Conservation (phyloP, 2,888 invertebrate species). For the Aspidiotus destructor region DNA sequence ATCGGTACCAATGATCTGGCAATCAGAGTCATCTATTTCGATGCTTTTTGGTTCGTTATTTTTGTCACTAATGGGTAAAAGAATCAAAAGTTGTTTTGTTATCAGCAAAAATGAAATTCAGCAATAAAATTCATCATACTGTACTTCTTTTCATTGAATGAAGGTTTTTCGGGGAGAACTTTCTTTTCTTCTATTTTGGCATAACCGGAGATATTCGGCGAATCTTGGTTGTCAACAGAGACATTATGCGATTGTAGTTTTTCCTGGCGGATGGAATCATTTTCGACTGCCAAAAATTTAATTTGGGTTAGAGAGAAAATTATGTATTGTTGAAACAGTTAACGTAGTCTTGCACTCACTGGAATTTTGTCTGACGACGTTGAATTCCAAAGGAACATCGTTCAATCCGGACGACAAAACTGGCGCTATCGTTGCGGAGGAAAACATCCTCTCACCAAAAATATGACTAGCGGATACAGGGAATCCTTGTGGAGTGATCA, state of each 20-base stretch:
- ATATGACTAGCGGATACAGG: conserved; percentile 11
- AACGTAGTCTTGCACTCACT: background rate
- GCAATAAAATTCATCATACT: too few relatives aligned
- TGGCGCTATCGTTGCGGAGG: conserved; percentile 9
- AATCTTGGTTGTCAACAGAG: too few relatives aligned
- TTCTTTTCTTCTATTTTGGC: too few relatives aligned
- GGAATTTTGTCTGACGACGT: conserved; percentile 9
- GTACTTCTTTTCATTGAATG: too few relatives aligned
- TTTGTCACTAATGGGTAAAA: too few relatives aligned
- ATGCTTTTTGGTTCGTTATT: conserved; percentile 7
- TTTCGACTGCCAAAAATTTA: background rate
- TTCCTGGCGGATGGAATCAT: background rate
- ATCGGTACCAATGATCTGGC: conserved; percentile 21
- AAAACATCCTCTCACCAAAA: conserved; percentile 13
- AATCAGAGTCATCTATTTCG: conserved; percentile 23
- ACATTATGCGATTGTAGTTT: background rate
- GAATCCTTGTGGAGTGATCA: conserved; percentile 21
- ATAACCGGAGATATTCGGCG: too few relatives aligned
- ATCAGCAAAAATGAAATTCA: too few relatives aligned
- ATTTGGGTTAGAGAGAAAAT: background rate
- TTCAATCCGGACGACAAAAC: conserved; percentile 22
- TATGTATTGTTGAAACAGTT: too few relatives aligned
- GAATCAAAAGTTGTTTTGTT: too few relatives aligned
- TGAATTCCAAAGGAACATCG: conserved; percentile 28
- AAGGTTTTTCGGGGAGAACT: too few relatives aligned